A percentile compares a stretch with the other conserved stretches of the same genome.
These are phyloP conservation scores for Marasmarcha lunaedactyla DNA, from an alignment of 2,888 invertebrate genomes.

Conservation along the genomic window DNA sequence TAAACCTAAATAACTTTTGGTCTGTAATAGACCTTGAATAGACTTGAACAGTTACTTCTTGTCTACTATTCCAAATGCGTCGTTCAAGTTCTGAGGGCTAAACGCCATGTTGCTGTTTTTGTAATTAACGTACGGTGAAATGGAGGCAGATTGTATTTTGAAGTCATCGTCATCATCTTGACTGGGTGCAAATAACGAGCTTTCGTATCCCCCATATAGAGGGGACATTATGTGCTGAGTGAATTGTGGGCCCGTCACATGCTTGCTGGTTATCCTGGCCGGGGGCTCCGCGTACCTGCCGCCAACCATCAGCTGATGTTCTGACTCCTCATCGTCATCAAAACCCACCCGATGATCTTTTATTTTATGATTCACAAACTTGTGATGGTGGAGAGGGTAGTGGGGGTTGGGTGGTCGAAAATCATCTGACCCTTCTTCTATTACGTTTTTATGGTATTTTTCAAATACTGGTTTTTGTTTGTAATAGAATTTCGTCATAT, in stretches of 20 bases:
- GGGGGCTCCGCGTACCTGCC: slow-evolving; percentile 59
- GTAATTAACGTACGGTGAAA: slow-evolving; percentile 53
- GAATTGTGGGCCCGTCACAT: slow-evolving; percentile 25
- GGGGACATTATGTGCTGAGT: slow-evolving; percentile 1
- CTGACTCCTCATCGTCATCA: too few species aligned
- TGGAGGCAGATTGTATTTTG: slow-evolving; percentile 27
- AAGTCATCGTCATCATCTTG: slow-evolving; percentile 26
- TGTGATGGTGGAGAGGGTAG: too few species aligned
- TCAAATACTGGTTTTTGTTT: too few species aligned
- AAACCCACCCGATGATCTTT: too few species aligned
- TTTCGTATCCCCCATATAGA: slow-evolving; percentile 22
- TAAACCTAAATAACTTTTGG: too few species aligned
- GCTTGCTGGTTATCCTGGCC: slow-evolving; percentile 33
- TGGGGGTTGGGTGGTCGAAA: too few species aligned
- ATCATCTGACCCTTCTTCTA: too few species aligned
- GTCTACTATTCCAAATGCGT: slow-evolving; percentile 46
- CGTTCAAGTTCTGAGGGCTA: slow-evolving; percentile 60
- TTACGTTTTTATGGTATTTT: too few species aligned
- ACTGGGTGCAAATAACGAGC: slow-evolving; percentile 17
- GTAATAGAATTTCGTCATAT: too few species aligned
- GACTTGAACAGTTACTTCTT: not conserved
- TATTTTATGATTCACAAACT: slow-evolving; percentile 14
- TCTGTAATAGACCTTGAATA: too few species aligned
- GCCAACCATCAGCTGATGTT: slow-evolving; percentile 26
- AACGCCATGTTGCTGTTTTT: slow-evolving; percentile 59